phyloP scores from a whole-genome alignment of 2,797 vertebrate genomes.

The Helostoma temminkii region DNA sequence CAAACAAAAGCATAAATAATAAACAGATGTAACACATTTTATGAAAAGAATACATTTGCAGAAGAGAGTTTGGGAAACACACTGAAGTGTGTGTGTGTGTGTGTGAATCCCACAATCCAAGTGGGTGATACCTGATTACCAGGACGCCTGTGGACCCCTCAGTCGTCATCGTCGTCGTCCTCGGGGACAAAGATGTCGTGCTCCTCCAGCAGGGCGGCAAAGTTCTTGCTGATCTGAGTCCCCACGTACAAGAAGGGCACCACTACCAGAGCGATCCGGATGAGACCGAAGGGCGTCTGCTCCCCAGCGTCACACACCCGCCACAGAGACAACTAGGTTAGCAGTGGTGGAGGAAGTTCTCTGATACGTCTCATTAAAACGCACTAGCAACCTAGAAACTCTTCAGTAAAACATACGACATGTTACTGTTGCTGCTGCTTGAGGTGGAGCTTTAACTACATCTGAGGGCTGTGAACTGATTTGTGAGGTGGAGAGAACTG shows the following conservation, averaged over 20 bases:
- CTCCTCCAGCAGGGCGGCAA: conserved; percentile 93
- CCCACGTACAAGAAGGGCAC: conserved; percentile 94
- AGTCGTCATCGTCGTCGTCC: conserved; percentile 93
- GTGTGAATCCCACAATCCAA: conserved; percentile 5
- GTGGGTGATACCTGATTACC: conserved; percentile 47
- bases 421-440: too few relatives aligned
- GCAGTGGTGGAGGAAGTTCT: not conserved
- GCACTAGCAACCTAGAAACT: too few relatives aligned
- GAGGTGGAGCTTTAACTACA: too few relatives aligned
- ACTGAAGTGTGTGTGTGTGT: too few relatives aligned
- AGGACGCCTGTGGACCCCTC: conserved; percentile 64
- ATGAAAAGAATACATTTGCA: too few relatives aligned
- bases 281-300: conserved; percentile 90
- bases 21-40: too few relatives aligned
- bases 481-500: too few relatives aligned
- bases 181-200: conserved; percentile 97
- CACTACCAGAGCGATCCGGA: conserved; percentile 89
- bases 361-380: too few relatives aligned
- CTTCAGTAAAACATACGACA: too few relatives aligned
- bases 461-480: too few relatives aligned
- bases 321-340: conserved; percentile 62
- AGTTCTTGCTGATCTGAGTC: conserved; percentile 94
- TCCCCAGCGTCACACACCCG: conserved; percentile 81
- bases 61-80: too few relatives aligned
- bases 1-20: too few relatives aligned